Percentiles rank a stretch among this genome's conserved stretches.
Evolutionary conservation across 2,797 vertebrate species (phyloP).

Genomic region (Momotus momota): DNA sequence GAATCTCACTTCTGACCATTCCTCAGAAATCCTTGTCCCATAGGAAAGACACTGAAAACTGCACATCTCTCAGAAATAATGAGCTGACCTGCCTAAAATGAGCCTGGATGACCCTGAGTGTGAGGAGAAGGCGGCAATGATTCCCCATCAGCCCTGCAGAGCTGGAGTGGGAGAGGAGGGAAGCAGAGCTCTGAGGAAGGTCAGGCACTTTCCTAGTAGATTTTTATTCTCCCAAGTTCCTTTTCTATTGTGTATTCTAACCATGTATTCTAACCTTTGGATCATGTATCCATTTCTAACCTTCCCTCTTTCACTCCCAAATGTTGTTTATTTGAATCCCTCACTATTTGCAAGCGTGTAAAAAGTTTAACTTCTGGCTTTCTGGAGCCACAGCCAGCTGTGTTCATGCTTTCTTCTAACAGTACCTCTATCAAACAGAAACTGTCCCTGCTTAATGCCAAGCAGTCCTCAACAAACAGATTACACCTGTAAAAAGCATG

Average conservation of each 20-base stretch:
- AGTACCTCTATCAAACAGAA: background rate
- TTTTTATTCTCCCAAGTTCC: background rate
- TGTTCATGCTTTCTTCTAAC: background rate
- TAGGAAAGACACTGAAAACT: background rate
- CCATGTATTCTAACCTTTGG: too few relatives aligned
- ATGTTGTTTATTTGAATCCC: fast-evolving
- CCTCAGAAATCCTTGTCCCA: background rate
- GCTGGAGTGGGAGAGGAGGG: background rate
- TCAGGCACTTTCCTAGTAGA: background rate
- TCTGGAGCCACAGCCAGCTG: fast-evolving
- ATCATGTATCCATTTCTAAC: background rate
- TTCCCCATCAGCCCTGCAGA: background rate
- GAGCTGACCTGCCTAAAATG: background rate
- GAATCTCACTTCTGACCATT: background rate
- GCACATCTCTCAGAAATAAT: background rate
- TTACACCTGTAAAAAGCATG: fast-evolving
- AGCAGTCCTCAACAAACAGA: background rate
- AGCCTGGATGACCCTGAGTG: background rate
- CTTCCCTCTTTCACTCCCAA: background rate
- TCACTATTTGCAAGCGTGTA: fast-evolving
- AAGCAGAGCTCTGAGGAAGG: background rate
- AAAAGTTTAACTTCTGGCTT: background rate
- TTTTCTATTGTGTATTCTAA: background rate
- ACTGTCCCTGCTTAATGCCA: background rate
- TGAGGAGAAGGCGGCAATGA: background rate